Evolutionary conservation across 2,888 invertebrate genomes (phyloP), one percentile per base, ranked within the genome.

Genomic region (Tiphia femorata): DNA sequence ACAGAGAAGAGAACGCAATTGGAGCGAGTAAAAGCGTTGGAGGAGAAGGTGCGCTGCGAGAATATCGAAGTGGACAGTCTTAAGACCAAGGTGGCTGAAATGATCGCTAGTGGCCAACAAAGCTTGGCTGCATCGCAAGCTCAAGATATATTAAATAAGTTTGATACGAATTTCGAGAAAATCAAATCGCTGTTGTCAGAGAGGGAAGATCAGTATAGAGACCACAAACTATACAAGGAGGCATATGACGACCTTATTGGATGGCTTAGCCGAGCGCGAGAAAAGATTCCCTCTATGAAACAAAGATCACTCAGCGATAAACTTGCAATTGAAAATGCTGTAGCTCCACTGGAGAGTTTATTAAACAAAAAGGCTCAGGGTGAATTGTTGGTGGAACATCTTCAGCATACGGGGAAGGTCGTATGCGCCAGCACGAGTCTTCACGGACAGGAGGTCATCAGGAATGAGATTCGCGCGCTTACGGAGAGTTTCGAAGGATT

Each of bases 341-440:
- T 95, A 0, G 91, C 92, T 20, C 94, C 95, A n/a, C 87, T 95
- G 37, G 95, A 95, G 73, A 91, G 92, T 49, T 83, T 96, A 25
- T 86, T 95, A 21, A 95, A 95, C 73, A 95, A 95, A 77, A 93
- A 95, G 84, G 94, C 94, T 4, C 95, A 95, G 85, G 96, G 96
- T 2, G 95, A 95, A 81, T 84, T 96, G 0, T 84, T 96, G 44
- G 87, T 96, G 5, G 96, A 96, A 80, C 93, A 95, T 81, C 85
- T 96, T 41, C 92, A 93, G 63, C 95, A 95, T 70, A 92, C 94
- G 10, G 95, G 95, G 3, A 92, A 95, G 82, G 95, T 95, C 4
- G 92, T 94, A 1, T 86, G 94, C 53, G 93, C 94, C 0, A 92
- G 92, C 70, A 95, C 95, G 0, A 95, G 93, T 47, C 85, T 88